A percentile compares a stretch with the other conserved stretches of the same genome.
Conservation (phyloP, 1,140 invertebrate species). For the Panagrolaimus sp. region DNA sequence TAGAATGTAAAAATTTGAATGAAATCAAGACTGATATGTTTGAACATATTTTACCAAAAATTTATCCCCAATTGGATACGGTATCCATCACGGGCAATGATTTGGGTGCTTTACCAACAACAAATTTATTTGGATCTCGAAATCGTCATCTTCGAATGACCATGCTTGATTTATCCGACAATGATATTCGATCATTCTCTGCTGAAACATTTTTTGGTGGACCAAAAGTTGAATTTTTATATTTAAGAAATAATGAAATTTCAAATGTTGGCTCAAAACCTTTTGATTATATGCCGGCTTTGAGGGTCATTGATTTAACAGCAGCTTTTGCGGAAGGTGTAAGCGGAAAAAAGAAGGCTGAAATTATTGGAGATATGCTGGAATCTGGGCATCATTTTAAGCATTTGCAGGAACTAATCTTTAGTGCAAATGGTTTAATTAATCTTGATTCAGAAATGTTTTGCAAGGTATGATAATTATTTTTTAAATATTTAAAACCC, state of each 20-base stretch:
- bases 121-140: slow-evolving; percentile 25
- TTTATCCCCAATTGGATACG: slow-evolving; percentile 34
- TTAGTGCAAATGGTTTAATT: slow-evolving; percentile 28
- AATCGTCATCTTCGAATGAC: slow-evolving; percentile 22
- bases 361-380: slow-evolving; percentile 21
- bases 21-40: slow-evolving; percentile 24
- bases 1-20: slow-evolving; percentile 23
- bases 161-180: slow-evolving; percentile 33
- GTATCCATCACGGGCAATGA: slow-evolving; percentile 33
- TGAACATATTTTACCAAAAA: slow-evolving; percentile 19
- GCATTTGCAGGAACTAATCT: slow-evolving; percentile 29
- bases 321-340: slow-evolving; percentile 21
- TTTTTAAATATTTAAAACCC: background rate
- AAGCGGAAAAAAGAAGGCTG: slow-evolving; percentile 19
- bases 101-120: slow-evolving; percentile 23
- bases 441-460: slow-evolving; percentile 38
- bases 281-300: slow-evolving; percentile 21
- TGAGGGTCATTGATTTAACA: slow-evolving; percentile 33
- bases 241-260: slow-evolving; percentile 27
- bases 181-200: slow-evolving; percentile 26
- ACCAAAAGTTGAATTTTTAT: slow-evolving; percentile 28
- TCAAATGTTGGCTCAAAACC: slow-evolving; percentile 25
- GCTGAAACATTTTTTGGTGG: slow-evolving; percentile 27
- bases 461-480: slow-evolving; percentile 23
- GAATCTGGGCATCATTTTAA: slow-evolving; percentile 23